Evolutionary conservation across 2,888 invertebrate species (phyloP).

Genomic region (Branchipolynoe longqiensis): DNA sequence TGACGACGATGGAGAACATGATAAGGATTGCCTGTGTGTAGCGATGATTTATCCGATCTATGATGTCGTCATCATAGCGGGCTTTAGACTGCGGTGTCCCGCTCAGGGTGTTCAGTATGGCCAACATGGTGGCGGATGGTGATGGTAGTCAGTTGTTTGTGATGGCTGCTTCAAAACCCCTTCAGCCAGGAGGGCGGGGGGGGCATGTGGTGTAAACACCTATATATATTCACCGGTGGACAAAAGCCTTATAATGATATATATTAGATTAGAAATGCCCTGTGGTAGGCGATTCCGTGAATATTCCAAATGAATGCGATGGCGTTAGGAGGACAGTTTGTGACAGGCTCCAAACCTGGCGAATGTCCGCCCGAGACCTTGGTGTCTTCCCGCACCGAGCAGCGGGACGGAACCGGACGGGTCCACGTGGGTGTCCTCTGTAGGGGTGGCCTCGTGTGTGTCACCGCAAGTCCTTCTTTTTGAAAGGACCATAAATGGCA

Average conservation of each 20-base stretch:
- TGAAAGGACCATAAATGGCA: too few species aligned
- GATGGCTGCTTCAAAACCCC: too few species aligned
- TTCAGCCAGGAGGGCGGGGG: too few species aligned
- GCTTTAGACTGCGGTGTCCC: conserved; percentile 52
- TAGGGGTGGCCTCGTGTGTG: conserved; percentile 17
- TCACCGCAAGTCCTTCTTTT: not conserved
- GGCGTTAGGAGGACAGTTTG: too few species aligned
- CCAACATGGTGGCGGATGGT: conserved; percentile 1
- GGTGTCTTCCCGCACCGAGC: too few species aligned
- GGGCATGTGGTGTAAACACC: too few species aligned
- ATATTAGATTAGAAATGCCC: not conserved
- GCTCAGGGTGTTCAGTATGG: not conserved
- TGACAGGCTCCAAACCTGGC: too few species aligned
- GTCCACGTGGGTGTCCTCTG: not conserved
- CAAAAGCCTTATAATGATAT: not conserved
- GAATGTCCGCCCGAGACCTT: too few species aligned
- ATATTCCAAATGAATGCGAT: too few species aligned
- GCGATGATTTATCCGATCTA: conserved; percentile 67
- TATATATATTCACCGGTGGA: too few species aligned
- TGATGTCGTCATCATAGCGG: conserved; percentile 68
- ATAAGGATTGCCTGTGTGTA: conserved; percentile 68
- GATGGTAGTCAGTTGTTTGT: too few species aligned
- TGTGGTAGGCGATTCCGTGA: not conserved
- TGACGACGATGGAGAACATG: conserved; percentile 68
- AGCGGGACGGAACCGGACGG: conserved; percentile 27